Evolutionary conservation across 2,113 vertebrate genomes (phyloP), one percentile per base, ranked within the genome.

Genomic region (Dicaeum eximium): DNA sequence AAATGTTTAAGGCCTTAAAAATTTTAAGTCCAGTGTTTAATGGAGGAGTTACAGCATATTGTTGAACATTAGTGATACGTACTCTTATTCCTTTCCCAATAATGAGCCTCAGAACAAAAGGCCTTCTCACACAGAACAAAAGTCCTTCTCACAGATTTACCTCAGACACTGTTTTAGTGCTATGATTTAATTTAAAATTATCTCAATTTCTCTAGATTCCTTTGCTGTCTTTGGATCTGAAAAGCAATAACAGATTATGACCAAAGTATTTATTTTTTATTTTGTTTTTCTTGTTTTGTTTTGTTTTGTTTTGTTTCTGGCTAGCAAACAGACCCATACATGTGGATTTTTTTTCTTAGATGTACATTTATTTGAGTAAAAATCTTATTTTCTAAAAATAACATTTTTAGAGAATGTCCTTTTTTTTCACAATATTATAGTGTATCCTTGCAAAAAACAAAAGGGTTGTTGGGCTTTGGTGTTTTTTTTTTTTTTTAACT

Each of bases 241-340:
- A 67, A 80, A 86, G 10, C 2, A 48, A 2, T 40, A 66, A 61
- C 3, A 33, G 17, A 33, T 35, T 58, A 51, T 62, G 35, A 57
- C 7, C 11, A 24, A 67, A 73, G 4, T 13, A 1, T 58, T 86
- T 60, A 0, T 57, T 12, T 64, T 1, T 1, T 57, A 61, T 7
- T 58, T 58, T 60, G 19, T 3, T 0, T 25, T 60, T 17, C 3
- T 14, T 82, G 2, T 57, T 73, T 88, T 42, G 1, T 10, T 58
- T 72, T 37, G 13, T 3, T 1, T 54, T 83, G 8, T 28, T 64
- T 88, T 56, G 2, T 11, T 75, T 69, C 27, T 60, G 13, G 2
- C 14, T 71, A 19, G 38, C n/a, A 67, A 13, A 38, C 2, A 33
- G 20, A 53, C 3, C 4, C 5, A 20, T 50, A 56, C 1, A 20